Base-by-base conservation (phyloP, 2,113 vertebrate species). In the Patagioenas fasciata region DNA sequence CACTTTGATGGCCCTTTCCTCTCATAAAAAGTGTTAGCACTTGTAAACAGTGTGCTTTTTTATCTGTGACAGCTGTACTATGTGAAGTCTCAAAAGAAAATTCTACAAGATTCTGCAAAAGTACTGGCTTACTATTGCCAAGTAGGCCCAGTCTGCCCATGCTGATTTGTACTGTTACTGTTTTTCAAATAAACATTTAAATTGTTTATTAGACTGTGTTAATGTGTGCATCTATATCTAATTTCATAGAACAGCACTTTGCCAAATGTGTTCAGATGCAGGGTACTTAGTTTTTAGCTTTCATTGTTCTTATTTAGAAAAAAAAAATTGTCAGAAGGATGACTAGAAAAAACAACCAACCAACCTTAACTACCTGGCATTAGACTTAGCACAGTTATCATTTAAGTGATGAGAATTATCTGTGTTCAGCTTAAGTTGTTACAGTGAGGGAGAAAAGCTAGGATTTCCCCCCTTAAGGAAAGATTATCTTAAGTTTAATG, bases 101-200 rank as follows among this genome's bases (percentile, higher is more conserved):
- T 32, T 50, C 36, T 24, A 47, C 29, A 20, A 50, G 48, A 81
- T 74, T 38, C 32, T 70, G 44, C 57, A 57, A 4, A 81, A 69
- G 20, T 48, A 61, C 18, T 36, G 79, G 89, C 90, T 94, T 82
- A 87, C 60, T 83, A 0, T 60, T 87, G 38, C 65, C 50, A 15
- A 54, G 83, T 75, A 65, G 93, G 91, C 61, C 42, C 36, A 21
- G 28, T 72, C 91, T 95, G 82, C 94, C 91, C 73, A 14, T 53
- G 65, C 48, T 8, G 7, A 75, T 95, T 93, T 95, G 78, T 97
- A 95, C 54, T 47, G 75, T 51, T 89, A 82, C 79, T 25, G 13
- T 44, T 96, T 95, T 97, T 96, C 89, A 85, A 95, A 93, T 97
- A 97, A 97, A 97, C 85, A 54, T 79, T 34, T 74, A 32, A 93